Percentiles rank a stretch among this genome's conserved stretches.
Conservation (phyloP, 2,113 vertebrate species). For the Hemichromis elongatus region DNA sequence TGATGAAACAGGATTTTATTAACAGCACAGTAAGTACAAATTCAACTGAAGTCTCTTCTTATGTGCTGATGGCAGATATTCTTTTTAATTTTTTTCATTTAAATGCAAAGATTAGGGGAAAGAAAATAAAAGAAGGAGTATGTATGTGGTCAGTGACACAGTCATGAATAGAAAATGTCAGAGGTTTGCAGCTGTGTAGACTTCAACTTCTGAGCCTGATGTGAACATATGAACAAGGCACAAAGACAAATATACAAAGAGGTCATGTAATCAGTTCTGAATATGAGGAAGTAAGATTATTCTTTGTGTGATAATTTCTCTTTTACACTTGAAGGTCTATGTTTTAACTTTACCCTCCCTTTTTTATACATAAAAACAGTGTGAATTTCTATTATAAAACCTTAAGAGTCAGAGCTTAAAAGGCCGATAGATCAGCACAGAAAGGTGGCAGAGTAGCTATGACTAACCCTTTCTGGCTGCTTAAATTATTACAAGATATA, state of each 20-base stretch:
- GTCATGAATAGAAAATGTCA: neutral
- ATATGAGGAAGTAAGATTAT: constrained; percentile 34
- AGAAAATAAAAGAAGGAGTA: neutral
- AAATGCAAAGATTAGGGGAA: neutral
- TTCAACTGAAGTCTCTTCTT: neutral
- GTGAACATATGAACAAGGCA: neutral
- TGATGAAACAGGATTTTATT: neutral
- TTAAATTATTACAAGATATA: neutral
- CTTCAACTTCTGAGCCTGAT: neutral
- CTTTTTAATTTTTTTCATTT: neutral
- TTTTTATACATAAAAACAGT: neutral
- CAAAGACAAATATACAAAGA: constrained; percentile 10
- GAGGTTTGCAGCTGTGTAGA: neutral
- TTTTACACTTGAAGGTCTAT: neutral
- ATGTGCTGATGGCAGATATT: neutral
- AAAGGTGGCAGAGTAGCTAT: neutral
- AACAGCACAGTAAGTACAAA: neutral
- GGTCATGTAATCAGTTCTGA: constrained; percentile 22
- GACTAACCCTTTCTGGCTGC: neutral
- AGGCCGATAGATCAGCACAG: neutral
- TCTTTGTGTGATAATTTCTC: neutral
- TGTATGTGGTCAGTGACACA: neutral
- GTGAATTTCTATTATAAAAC: neutral
- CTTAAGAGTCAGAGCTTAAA: neutral
- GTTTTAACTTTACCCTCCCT: neutral